Evolutionary conservation across 1,140 invertebrate genomes (phyloP), one percentile per base, ranked within the genome.

Genomic region (Portunus trituberculatus): DNA sequence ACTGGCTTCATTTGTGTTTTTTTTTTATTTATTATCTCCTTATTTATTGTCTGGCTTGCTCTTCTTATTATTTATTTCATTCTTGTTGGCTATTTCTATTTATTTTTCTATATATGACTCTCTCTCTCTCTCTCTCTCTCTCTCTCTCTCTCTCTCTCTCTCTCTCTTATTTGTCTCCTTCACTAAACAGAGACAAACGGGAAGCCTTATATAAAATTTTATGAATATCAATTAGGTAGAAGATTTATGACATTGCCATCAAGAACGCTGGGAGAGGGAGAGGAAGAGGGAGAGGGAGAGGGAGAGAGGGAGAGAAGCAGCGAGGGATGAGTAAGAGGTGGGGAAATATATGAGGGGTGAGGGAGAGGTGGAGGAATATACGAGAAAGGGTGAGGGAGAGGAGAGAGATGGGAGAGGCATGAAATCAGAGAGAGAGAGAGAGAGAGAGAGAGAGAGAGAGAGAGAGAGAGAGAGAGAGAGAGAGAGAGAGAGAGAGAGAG

Each of bases 151-250:
- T 59, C 52, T 59, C 52, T 59, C 52, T 59, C 52, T 59, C 52
- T 59, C 52, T 59, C 52, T 59, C 52, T 59, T 39, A 39, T 39
- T 39, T 39, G 39, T 39, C 39, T 39, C 39, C 39, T 39, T 39
- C 52, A 20, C 52, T 59, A 59, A 59, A 76, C 16, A 76, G 25
- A 76, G 67, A 76, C 16, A 25, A 76, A 76, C 20, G 67, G 4
- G 67, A n/a, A n/a, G 6, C 67, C 7, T 87, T 20, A 32, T 32
- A 46, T n/a, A 31, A 87, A 87, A 87, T 32, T 46, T 87, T 87
- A 32, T 87, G 84, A 87, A 87, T 87, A 87, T 87, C 84, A 87
- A 87, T 87, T 87, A 32, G 31, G 31, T 87, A 39, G 0, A 28
- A 32, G 25, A 46, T 32, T 87, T 87, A 32, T 25, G 84, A 46